A percentile compares a stretch with the other conserved stretches of the same genome.
These are phyloP conservation scores for Pelodytes ibericus DNA, from an alignment of 2,797 vertebrate species.

Conservation along the genomic window DNA sequence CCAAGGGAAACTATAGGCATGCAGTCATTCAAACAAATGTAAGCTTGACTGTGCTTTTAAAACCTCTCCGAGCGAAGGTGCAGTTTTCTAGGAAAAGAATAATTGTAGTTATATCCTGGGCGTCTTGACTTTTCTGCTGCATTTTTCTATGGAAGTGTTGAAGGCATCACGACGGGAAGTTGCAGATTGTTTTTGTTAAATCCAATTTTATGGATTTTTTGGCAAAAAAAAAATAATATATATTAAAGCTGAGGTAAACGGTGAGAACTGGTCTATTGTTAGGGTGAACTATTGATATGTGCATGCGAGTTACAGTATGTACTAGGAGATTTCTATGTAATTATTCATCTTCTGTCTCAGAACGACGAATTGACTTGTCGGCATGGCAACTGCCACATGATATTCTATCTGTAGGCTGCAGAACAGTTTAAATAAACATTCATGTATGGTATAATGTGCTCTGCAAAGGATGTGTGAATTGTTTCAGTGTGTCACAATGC, in stretches of 20 bases:
- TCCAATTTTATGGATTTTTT: background rate
- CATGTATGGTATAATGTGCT: slow-evolving; percentile 37
- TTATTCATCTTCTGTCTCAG: slow-evolving; percentile 42
- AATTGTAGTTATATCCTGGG: background rate
- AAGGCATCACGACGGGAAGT: background rate
- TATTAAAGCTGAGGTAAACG: background rate
- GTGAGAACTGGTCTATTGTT: background rate
- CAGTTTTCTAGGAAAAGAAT: background rate
- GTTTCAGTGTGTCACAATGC: background rate
- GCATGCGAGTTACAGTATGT: slow-evolving; percentile 11
- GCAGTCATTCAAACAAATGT: no score
- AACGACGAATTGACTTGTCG: slow-evolving; percentile 50
- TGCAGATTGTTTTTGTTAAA: background rate
- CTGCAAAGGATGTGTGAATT: background rate
- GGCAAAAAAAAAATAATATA: background rate
- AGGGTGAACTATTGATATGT: slow-evolving; percentile 8
- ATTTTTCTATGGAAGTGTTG: background rate
- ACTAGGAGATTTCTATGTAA: slow-evolving; percentile 28
- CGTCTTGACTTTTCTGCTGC: background rate
- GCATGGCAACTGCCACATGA: slow-evolving; percentile 53
- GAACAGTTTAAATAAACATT: slow-evolving; percentile 43
- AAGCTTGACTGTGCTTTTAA: background rate
- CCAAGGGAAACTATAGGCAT: no score
- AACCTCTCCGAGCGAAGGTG: background rate
- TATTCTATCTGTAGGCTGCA: slow-evolving; percentile 49